A percentile compares a stretch with the other conserved stretches of the same genome.
phyloP scores from a whole-genome alignment of 2,797 vertebrate species.

The Masticophis lateralis region DNA sequence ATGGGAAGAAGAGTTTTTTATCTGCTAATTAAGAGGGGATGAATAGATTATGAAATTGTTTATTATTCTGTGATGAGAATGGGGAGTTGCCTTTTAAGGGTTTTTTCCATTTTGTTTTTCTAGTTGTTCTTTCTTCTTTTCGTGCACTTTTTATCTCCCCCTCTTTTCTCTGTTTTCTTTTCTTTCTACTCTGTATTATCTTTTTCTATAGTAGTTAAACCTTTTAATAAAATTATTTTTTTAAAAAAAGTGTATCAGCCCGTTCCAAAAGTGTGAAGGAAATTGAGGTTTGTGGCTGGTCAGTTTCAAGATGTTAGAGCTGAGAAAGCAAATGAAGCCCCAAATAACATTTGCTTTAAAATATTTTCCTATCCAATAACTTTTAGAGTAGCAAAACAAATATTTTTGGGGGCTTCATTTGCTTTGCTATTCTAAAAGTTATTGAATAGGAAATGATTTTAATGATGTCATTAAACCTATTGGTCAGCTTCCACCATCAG shows the following conservation, averaged over 20 bases:
- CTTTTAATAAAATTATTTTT: not conserved
- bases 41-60: not conserved
- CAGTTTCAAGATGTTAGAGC: not conserved
- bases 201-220: not conserved
- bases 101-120: not conserved
- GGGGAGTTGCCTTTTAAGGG: not conserved
- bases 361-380: too few relatives aligned
- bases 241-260: not conserved
- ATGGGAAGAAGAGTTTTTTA: not conserved
- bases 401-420: not conserved
- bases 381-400: too few relatives aligned
- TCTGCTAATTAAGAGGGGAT: not conserved
- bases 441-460: not conserved
- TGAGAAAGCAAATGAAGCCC: not conserved
- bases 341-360: not conserved
- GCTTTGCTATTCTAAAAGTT: not conserved
- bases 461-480: not conserved
- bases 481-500: not conserved
- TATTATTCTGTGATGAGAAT: not conserved
- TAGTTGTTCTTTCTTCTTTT: not conserved
- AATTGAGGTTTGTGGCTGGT: not conserved
- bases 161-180: not conserved
- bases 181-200: not conserved
- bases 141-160: not conserved
- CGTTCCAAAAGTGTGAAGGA: not conserved